These are phyloP conservation scores for Plestiodon gilberti DNA, from an alignment of 2,113 vertebrate species.

Conservation along the genomic window DNA sequence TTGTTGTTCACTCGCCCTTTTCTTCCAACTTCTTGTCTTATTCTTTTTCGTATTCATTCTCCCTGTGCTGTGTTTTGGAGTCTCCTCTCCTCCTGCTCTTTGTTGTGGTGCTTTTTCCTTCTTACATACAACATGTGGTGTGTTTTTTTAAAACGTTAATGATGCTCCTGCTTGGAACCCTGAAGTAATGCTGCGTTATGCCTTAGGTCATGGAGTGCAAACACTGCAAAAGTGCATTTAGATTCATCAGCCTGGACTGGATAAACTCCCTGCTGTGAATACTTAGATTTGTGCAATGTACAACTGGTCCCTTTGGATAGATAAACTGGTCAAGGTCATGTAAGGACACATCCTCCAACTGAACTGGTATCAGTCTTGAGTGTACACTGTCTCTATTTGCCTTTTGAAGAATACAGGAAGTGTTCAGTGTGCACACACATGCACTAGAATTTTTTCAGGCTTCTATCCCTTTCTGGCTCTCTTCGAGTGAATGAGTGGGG, in stretches of 20 bases:
- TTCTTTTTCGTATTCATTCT: constrained; percentile 23
- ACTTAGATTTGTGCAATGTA: constrained; percentile 35
- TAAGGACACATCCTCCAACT: not conserved
- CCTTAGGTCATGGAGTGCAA: constrained; percentile 16
- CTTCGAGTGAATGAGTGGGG: no score
- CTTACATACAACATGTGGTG: not conserved
- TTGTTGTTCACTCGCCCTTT: constrained; percentile 25
- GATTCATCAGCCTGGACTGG: constrained; percentile 26
- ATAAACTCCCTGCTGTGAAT: constrained; percentile 47
- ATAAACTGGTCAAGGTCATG: not conserved
- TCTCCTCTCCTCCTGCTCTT: not conserved
- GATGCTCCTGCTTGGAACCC: constrained; percentile 13
- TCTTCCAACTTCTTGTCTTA: constrained; percentile 23
- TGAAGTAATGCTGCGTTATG: constrained; percentile 25
- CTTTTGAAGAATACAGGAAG: not conserved
- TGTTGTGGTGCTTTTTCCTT: constrained; percentile 20
- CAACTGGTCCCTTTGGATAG: not conserved
- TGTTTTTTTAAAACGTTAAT: constrained; percentile 34
- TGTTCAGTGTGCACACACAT: no score
- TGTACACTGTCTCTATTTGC: not conserved
- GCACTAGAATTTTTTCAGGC: not conserved
- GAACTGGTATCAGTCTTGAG: not conserved
- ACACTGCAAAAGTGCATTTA: constrained; percentile 48
- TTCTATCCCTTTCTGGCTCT: no score
- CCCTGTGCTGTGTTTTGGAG: constrained; percentile 21